Conservation (phyloP, 2,797 vertebrate genomes). For the Pseudochirops corinnae region DNA sequence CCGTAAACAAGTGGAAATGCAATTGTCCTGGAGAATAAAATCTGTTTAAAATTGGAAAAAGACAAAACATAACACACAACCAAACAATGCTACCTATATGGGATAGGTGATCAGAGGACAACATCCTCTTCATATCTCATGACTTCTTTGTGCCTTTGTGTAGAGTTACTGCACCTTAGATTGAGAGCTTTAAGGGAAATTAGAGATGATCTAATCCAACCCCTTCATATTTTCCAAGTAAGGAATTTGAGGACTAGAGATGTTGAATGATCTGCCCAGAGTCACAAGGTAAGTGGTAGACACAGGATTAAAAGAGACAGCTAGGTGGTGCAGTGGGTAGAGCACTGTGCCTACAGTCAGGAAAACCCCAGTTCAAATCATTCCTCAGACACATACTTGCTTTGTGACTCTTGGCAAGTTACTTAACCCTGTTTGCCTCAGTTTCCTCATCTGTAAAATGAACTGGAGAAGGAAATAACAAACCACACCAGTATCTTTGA, state of each 20-base stretch:
- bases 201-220: not conserved
- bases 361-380: not conserved
- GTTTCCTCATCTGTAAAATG: not conserved
- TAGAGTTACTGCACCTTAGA: not conserved
- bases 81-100: not conserved
- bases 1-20: too few species aligned
- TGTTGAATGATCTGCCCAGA: not conserved
- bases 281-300: not conserved
- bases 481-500: not conserved
- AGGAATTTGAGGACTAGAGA: not conserved
- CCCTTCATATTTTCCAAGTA: not conserved
- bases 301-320: not conserved
- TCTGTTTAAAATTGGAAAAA: too few species aligned
- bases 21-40: too few species aligned
- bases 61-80: too few species aligned
- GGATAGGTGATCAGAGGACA: not conserved
- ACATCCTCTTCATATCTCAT: not conserved
- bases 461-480: not conserved
- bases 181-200: not conserved
- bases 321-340: not conserved
- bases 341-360: not conserved
- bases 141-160: not conserved
- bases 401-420: not conserved
- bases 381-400: not conserved
- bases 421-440: not conserved